Evolutionary conservation across 2,888 invertebrate genomes (phyloP).

Genomic region (Panopea generosa): DNA sequence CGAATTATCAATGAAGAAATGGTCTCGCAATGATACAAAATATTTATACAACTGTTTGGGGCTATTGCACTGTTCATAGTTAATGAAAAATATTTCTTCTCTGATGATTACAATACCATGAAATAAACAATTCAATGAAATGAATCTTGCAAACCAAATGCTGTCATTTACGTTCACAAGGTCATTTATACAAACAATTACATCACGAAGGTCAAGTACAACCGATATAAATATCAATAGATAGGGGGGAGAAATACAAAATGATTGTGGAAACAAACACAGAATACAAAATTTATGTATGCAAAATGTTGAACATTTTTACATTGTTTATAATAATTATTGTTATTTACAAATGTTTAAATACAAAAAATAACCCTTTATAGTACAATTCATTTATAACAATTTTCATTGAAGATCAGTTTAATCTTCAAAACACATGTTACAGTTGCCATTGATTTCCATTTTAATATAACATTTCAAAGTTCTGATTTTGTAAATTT

Average conservation of each 20-base stretch:
- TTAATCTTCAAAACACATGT: too few species aligned
- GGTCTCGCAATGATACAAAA: background rate
- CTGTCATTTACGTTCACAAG: too few species aligned
- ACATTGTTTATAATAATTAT: conserved; percentile 5
- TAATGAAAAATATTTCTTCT: conserved; percentile 1
- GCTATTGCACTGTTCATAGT: conserved; percentile 48
- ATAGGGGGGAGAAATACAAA: background rate
- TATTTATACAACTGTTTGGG: background rate
- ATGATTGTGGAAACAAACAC: conserved; percentile 2
- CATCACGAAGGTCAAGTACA: background rate
- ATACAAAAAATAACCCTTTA: conserved; percentile 8
- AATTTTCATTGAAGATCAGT: too few species aligned
- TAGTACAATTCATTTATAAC: too few species aligned
- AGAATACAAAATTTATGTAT: conserved; percentile 4
- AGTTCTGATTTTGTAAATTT: too few species aligned
- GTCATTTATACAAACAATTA: too few species aligned
- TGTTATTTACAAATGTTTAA: conserved; percentile 2
- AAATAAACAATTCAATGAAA: too few species aligned
- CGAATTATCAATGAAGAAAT: background rate
- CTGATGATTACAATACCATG: background rate
- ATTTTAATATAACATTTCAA: too few species aligned
- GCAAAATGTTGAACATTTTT: conserved; percentile 10
- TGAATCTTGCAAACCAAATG: too few species aligned
- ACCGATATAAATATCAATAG: conserved; percentile 13
- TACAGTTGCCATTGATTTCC: too few species aligned